Conservation (phyloP, 2,888 invertebrate species). For the Clusia tigrina region DNA sequence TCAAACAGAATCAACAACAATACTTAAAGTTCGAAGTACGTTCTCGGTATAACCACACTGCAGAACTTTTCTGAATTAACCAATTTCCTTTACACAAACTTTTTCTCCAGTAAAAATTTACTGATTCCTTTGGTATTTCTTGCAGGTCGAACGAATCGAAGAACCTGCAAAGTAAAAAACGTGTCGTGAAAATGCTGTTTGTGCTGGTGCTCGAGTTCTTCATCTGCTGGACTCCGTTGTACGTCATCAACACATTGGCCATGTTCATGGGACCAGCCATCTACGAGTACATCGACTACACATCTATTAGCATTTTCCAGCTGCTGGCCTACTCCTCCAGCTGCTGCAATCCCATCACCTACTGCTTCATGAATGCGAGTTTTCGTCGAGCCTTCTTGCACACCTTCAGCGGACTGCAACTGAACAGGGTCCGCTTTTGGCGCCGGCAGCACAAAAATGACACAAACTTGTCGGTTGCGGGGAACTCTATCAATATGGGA, state of each 20-base stretch:
- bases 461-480: conserved; percentile 46
- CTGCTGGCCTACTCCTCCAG: conserved; percentile 83
- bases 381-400: conserved; percentile 83
- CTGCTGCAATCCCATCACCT: conserved; percentile 90
- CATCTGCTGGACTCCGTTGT: conserved; percentile 89
- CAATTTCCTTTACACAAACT: no score
- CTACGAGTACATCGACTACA: conserved; percentile 75
- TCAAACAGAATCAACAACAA: no score
- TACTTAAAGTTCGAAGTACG: no score
- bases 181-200: conserved; percentile 85
- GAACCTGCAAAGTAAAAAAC: conserved; percentile 60
- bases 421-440: conserved; percentile 46
- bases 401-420: conserved; percentile 69
- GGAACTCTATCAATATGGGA: conserved; percentile 52
- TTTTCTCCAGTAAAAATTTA: no score
- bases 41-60: no score
- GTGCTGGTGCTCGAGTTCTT: conserved; percentile 91
- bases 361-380: conserved; percentile 91
- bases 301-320: conserved; percentile 77
- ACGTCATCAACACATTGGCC: conserved; percentile 78
- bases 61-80: no score
- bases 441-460: conserved; percentile 43
- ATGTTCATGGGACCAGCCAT: conserved; percentile 76
- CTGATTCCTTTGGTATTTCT: no score
- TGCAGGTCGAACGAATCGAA: conserved; percentile 58